Percentiles rank a stretch among this genome's conserved stretches.
Conservation (phyloP, 2,797 vertebrate genomes). For the Apodemus agrarius region DNA sequence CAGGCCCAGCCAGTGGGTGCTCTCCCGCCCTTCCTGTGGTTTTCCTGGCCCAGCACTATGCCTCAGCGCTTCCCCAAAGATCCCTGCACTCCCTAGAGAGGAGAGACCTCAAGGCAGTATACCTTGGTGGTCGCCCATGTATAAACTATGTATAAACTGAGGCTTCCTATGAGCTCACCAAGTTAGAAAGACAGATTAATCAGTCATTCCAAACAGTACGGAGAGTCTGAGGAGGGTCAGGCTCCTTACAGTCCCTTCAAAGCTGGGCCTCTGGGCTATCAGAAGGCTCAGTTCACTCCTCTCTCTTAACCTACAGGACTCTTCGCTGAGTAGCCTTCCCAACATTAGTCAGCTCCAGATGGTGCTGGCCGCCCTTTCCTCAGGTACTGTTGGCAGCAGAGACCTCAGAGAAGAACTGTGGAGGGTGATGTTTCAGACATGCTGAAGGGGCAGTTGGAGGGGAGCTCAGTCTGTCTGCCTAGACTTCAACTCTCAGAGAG, state of each 20-base stretch:
- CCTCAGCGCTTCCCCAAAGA: background rate
- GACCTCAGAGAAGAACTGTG: background rate
- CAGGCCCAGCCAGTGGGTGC: background rate
- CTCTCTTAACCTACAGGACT: background rate
- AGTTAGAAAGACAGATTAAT: background rate
- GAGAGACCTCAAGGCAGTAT: background rate
- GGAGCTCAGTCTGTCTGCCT: rapidly evolving
- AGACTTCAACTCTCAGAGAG: background rate
- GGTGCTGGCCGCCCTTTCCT: background rate
- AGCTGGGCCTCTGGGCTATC: background rate
- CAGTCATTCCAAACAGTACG: background rate
- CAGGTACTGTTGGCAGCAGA: background rate
- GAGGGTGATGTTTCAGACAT: background rate
- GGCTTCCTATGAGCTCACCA: background rate
- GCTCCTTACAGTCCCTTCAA: rapidly evolving
- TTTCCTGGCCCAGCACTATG: background rate
- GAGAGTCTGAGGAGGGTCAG: rapidly evolving
- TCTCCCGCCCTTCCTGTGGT: too few relatives aligned
- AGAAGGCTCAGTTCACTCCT: rapidly evolving
- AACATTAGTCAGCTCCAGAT: background rate
- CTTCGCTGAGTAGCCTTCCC: background rate
- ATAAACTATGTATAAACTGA: background rate
- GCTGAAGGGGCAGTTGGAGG: background rate
- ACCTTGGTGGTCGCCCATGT: background rate
- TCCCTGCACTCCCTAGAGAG: background rate